Base-by-base conservation (phyloP, 30 jellyfish, hydroid and myxozoan species). In the Pelagia noctiluca region DNA sequence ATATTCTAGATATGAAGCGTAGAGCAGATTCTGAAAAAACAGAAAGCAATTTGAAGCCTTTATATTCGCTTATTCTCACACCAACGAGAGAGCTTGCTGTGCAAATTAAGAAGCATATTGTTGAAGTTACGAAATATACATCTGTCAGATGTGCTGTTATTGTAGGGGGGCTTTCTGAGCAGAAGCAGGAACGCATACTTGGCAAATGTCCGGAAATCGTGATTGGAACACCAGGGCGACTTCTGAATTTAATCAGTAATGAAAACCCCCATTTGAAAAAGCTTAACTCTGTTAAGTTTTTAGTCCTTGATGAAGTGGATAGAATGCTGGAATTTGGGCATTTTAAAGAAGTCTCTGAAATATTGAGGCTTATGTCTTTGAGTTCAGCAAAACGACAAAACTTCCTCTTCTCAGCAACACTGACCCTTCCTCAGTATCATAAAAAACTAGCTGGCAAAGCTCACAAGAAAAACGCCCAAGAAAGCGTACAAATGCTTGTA, bases 141-240 rank as follows among this genome's bases (percentile, higher is more conserved):
- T 87, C 84, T 61, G 53, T 94, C 19, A 48, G 48, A 26, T 75
- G 92, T 78, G 88, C 83, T 61, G 95, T 90, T 10, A 66, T 94
- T 77, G 97, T 94, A 49, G 99, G 99, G 32, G 99, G 99, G 1
- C 84, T 94, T 19, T 88, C 97, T 12, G 85, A 75, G 49, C 88
- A 87, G 33, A 94, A 94, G 63, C 99, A 94, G 61, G 97, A 88
- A 50, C 95, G 99, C 22, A 62, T 89, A 28, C 66, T 94, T 3
- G 33, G 87, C 11, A 84, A 80, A 28, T 79, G 88, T 35, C 99
- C 99, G 24, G 97, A 94, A 69, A 90, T 94, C 12, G 90, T 94
- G 16, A 82, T 94, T 29, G 99, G 90, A 13, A 94, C 99, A 23
- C 99, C 99, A 1, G 99, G 99, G n/a, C 91, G 99, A 28, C 83